A percentile compares a stretch with the other conserved stretches of the same genome.
These are phyloP conservation scores for Megaustenia siamemsis DNA, from an alignment of 2,888 invertebrate species.

Conservation along the genomic window DNA sequence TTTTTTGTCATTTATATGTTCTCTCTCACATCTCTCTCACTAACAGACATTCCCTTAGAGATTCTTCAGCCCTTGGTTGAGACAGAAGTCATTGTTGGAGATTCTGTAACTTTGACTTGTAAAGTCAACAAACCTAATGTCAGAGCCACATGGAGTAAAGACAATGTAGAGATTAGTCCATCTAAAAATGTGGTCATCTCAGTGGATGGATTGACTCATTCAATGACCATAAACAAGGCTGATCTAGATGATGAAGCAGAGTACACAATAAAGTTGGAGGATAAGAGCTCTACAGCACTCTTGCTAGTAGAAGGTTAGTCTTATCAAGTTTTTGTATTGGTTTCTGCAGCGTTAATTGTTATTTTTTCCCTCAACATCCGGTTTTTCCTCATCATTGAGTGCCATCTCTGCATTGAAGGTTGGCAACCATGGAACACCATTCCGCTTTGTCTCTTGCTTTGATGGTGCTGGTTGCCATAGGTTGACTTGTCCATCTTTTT, in stretches of 20 bases:
- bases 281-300: conserved; percentile 68
- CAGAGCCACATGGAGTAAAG: conserved; percentile 69
- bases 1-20: too few species aligned
- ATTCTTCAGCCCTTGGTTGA: conserved; percentile 90
- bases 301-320: conserved; percentile 72
- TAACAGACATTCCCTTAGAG: conserved; percentile 90
- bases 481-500: too few species aligned
- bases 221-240: conserved; percentile 88
- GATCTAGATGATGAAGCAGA: conserved; percentile 80
- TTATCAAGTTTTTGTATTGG: background rate
- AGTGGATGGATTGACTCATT: conserved; percentile 83
- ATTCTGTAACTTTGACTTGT: conserved; percentile 65
- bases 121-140: conserved; percentile 70
- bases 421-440: too few species aligned
- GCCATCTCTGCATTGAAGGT: too few species aligned
- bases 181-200: conserved; percentile 89
- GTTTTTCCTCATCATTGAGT: too few species aligned
- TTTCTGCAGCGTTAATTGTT: background rate
- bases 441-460: too few species aligned
- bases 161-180: conserved; percentile 82
- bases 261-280: conserved; percentile 67
- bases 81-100: conserved; percentile 81
- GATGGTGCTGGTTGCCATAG: too few species aligned
- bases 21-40: too few species aligned
- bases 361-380: too few species aligned